Base-by-base conservation (phyloP, 2,888 invertebrate species). In the Fragum sueziense region DNA sequence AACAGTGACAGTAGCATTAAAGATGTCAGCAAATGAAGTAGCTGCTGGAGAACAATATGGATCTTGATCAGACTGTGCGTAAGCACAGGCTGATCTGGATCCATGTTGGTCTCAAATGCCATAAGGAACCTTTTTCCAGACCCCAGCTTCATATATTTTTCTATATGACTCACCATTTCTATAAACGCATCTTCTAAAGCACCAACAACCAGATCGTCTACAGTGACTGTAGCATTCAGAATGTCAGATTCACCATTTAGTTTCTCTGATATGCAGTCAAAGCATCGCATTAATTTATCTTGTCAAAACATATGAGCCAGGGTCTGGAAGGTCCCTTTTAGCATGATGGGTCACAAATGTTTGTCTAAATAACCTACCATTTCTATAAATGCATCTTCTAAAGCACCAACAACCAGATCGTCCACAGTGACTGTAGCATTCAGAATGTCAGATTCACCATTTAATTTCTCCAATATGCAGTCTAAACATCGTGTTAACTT, bases 121-220 rank as follows among this genome's bases (percentile, higher is more conserved):
- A n/a, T n/a, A n/a, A n/a, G n/a, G n/a, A n/a, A n/a, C n/a, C n/a
- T n/a, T n/a, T n/a, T n/a, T n/a, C n/a, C n/a, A n/a, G n/a, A n/a
- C n/a, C n/a, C n/a, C n/a, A n/a, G n/a, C n/a, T n/a, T n/a, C n/a
- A n/a, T n/a, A n/a, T n/a, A n/a, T n/a, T n/a, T n/a, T n/a, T n/a
- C n/a, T n/a, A n/a, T n/a, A n/a, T n/a, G n/a, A n/a, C n/a, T n/a
- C n/a, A 95, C 95, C 95, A 96, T 96, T 89, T 95, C 95, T 89
- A 95, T 94, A 92, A 97, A 97, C 3, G 97, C 95, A 71, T 95
- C 94, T 93, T 97, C 97, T 70, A 97, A 93, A 0, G 97, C 97
- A 68, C 97, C 97, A 78, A 95, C 94, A 33, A 97, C 95, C 61
- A 97, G 93, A 75, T 95, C 94, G 88, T 96, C 96, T 77, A 94